Percentiles rank a stretch among this genome's conserved stretches.
phyloP scores from a whole-genome alignment of 2,888 invertebrate species.

The Sesamia inferens region DNA sequence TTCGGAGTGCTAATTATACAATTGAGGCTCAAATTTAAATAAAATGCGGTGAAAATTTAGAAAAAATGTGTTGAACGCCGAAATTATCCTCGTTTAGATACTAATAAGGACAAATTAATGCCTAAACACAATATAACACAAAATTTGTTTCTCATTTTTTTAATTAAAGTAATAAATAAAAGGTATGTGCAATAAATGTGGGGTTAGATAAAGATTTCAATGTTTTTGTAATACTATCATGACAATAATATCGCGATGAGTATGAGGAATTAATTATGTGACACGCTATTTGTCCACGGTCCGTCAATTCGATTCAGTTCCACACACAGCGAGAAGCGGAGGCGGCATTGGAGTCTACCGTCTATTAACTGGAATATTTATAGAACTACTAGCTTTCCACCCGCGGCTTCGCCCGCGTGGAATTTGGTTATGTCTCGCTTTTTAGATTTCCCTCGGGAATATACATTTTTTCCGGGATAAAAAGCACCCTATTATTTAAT shows the following conservation, averaged over 20 bases:
- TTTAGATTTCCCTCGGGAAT: too few relatives aligned
- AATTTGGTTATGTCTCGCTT: too few relatives aligned
- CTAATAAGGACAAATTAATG: not conserved
- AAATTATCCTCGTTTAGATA: not conserved
- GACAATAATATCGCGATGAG: conserved; percentile 35
- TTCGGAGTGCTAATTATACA: not conserved
- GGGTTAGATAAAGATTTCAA: conserved; percentile 21
- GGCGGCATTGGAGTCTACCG: not conserved
- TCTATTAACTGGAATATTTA: not conserved
- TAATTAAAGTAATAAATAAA: not conserved
- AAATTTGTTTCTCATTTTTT: not conserved
- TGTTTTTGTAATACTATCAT: conserved; percentile 22
- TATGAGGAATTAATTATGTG: conserved; percentile 56
- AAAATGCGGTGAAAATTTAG: not conserved
- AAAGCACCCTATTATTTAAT: too few relatives aligned
- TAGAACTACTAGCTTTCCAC: too few relatives aligned
- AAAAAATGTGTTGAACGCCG: not conserved
- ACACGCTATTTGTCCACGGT: conserved; percentile 59
- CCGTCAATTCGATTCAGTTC: conserved; percentile 8
- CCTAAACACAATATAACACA: not conserved
- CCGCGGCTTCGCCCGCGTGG: too few relatives aligned
- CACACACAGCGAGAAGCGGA: conserved; percentile 21
- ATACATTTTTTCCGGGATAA: too few relatives aligned
- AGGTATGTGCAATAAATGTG: not conserved
- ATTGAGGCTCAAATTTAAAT: not conserved